A percentile compares a stretch with the other conserved stretches of the same genome.
These are phyloP conservation scores for Hyles euphorbiae DNA, from an alignment of 1,140 invertebrate genomes.

Conservation along the genomic window DNA sequence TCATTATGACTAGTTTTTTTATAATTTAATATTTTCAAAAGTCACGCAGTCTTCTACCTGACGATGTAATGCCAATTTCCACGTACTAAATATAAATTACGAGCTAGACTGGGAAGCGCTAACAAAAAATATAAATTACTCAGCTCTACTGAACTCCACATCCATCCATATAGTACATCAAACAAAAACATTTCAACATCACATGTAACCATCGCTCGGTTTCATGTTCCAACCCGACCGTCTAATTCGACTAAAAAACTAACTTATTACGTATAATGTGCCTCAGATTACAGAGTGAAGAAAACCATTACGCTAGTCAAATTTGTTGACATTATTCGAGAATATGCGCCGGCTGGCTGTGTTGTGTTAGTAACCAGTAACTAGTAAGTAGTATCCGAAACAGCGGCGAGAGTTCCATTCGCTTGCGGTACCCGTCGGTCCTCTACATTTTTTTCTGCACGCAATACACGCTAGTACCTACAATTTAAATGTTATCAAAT, in stretches of 20 bases:
- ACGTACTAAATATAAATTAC: slow-evolving; percentile 25
- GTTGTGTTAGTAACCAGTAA: background rate
- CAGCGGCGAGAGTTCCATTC: slow-evolving; percentile 25
- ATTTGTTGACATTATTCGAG: slow-evolving; percentile 46
- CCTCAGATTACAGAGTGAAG: slow-evolving; percentile 52
- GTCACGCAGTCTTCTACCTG: slow-evolving; percentile 26
- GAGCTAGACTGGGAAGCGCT: slow-evolving; percentile 9
- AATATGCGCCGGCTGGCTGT: slow-evolving; percentile 36
- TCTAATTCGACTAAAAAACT: slow-evolving; percentile 44
- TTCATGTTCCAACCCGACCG: slow-evolving; percentile 22
- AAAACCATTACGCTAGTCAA: slow-evolving; percentile 59
- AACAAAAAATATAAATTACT: slow-evolving; percentile 14
- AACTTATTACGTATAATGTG: slow-evolving; percentile 49
- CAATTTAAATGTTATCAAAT: slow-evolving; percentile 61
- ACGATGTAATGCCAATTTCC: slow-evolving; percentile 18
- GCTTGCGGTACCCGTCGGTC: slow-evolving; percentile 29
- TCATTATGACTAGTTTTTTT: slow-evolving; percentile 38
- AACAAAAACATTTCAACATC: slow-evolving; percentile 26
- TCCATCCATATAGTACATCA: slow-evolving; percentile 21
- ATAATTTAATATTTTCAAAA: slow-evolving; percentile 35
- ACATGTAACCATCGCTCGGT: slow-evolving; percentile 29
- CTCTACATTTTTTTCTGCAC: background rate
- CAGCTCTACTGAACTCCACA: slow-evolving; percentile 9
- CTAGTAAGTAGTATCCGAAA: slow-evolving; percentile 2
- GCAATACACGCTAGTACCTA: background rate